A percentile compares a stretch with the other conserved stretches of the same genome.
phyloP scores from a whole-genome alignment of 1,140 invertebrate genomes.

The Thaumetopoea pityocampa region DNA sequence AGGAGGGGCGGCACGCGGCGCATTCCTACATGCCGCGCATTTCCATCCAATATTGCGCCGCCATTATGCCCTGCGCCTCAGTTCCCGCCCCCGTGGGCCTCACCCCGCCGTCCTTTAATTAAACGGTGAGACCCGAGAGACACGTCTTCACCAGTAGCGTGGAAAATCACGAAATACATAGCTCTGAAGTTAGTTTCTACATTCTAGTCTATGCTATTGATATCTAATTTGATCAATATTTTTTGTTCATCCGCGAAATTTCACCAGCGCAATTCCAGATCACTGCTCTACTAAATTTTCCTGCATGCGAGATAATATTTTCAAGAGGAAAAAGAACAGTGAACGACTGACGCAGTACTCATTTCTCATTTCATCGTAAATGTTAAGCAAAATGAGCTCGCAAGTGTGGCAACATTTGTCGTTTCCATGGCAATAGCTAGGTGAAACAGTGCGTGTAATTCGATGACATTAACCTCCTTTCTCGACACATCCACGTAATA shows the following conservation, averaged over 20 bases:
- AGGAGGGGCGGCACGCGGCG: slow-evolving; percentile 63
- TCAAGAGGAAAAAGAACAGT: not conserved
- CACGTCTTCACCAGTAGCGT: slow-evolving; percentile 58
- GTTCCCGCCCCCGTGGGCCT: slow-evolving; percentile 35
- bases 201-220: slow-evolving; percentile 24
- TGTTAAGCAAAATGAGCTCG: slow-evolving; percentile 11
- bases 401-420: slow-evolving; percentile 15
- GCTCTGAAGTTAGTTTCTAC: slow-evolving; percentile 48
- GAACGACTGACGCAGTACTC: not conserved
- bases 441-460: slow-evolving; percentile 64
- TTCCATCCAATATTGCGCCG: slow-evolving; percentile 75
- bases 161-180: slow-evolving; percentile 72
- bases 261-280: too few relatives aligned
- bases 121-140: slow-evolving; percentile 71
- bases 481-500: slow-evolving; percentile 57
- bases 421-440: slow-evolving; percentile 44
- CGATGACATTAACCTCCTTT: slow-evolving; percentile 62
- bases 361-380: not conserved
- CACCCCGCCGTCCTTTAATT: slow-evolving; percentile 70
- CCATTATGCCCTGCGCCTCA: slow-evolving; percentile 68
- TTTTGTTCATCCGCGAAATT: not conserved
- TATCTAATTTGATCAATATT: slow-evolving; percentile 20
- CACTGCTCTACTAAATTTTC: not conserved
- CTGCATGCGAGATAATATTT: not conserved
- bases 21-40: slow-evolving; percentile 75